Conservation (phyloP, 2,113 vertebrate species). For the Laticauda laticaudata region DNA sequence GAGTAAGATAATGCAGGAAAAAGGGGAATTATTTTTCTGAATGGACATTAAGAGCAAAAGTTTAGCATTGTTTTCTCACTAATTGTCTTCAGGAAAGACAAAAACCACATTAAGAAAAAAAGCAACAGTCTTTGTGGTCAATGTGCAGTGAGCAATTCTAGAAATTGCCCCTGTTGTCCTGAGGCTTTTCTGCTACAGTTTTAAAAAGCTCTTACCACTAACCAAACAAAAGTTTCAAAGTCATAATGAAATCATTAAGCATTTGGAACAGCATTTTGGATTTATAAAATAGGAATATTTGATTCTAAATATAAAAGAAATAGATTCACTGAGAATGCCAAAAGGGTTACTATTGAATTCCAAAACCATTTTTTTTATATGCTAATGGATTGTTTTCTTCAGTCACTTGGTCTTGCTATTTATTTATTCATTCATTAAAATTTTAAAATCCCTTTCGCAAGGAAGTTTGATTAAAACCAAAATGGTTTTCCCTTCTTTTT, state of each 20-base stretch:
- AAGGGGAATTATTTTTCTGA: conserved; percentile 18
- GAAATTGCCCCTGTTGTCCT: conserved; percentile 44
- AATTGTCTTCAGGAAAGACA: conserved; percentile 61
- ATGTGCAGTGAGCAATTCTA: conserved; percentile 47
- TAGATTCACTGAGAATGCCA: conserved; percentile 22
- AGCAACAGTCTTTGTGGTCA: conserved; percentile 48
- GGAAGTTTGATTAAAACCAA: background rate
- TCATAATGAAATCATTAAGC: conserved; percentile 53
- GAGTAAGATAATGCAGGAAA: conserved; percentile 21
- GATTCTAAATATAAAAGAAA: conserved; percentile 21
- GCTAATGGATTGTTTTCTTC: background rate
- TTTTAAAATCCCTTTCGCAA: background rate
- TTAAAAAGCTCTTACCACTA: conserved; percentile 30
- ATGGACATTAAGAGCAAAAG: conserved; percentile 49
- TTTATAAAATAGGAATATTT: conserved; percentile 31
- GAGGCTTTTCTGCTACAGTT: conserved; percentile 28
- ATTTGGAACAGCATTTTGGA: conserved; percentile 52
- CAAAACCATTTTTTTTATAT: background rate
- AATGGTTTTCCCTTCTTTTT: background rate
- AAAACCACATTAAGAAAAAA: conserved; percentile 52
- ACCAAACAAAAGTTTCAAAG: conserved; percentile 53
- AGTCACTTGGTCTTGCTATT: background rate
- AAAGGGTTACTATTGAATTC: background rate
- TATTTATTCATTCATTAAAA: background rate
- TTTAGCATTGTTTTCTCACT: conserved; percentile 59